These are phyloP conservation scores for Calliopum simillimum DNA, from an alignment of 2,888 invertebrate species.

Conservation along the genomic window DNA sequence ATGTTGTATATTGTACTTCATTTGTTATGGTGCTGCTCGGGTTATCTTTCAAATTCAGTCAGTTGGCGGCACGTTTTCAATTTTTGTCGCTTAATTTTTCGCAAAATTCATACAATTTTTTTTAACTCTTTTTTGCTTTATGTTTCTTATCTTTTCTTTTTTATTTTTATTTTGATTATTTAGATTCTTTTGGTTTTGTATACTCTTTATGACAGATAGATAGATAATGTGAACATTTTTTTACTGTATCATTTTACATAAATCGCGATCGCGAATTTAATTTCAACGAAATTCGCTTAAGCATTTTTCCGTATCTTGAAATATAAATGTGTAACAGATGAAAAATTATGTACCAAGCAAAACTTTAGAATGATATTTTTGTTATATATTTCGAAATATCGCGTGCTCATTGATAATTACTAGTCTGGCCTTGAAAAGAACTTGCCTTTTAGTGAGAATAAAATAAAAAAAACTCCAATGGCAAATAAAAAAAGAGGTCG, in stretches of 20 bases:
- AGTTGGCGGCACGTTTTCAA: no score
- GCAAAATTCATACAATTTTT: no score
- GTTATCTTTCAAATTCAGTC: no score
- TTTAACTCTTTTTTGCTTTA: neutral
- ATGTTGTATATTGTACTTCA: no score
- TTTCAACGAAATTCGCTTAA: neutral
- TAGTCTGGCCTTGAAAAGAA: conserved; percentile 4
- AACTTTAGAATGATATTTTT: neutral
- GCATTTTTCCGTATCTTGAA: neutral
- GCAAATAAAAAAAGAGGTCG: conserved; percentile 20
- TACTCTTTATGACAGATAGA: neutral
- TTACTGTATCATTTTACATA: neutral
- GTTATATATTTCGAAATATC: neutral
- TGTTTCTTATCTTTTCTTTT: neutral
- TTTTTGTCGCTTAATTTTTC: no score
- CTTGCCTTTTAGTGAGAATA: neutral
- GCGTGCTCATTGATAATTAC: neutral
- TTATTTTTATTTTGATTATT: conserved; percentile 3
- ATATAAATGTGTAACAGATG: no score
- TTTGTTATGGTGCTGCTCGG: no score
- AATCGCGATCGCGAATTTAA: neutral
- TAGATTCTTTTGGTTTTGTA: neutral
- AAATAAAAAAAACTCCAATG: neutral
- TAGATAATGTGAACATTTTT: neutral
- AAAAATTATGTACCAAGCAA: neutral